These are phyloP conservation scores for Drosophila meridiana DNA, from an alignment of 2,888 invertebrate genomes.

Conservation along the genomic window DNA sequence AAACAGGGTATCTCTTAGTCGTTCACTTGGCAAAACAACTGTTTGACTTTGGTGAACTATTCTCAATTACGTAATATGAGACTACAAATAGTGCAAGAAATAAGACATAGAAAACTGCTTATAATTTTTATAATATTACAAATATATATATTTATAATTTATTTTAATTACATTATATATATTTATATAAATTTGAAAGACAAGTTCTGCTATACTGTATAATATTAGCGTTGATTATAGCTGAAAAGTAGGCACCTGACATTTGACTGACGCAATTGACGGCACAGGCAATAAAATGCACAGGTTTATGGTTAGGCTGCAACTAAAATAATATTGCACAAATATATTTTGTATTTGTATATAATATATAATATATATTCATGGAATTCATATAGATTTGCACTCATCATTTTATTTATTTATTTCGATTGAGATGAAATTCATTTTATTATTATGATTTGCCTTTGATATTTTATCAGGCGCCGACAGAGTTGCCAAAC, in stretches of 20 bases:
- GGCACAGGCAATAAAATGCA: constrained; percentile 38
- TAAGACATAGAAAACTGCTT: neutral
- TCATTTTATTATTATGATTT: constrained; percentile 31
- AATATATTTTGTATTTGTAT: neutral
- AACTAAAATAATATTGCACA: constrained; percentile 12
- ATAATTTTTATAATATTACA: constrained; percentile 1
- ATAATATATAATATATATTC: constrained; percentile 7
- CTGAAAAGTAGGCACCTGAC: constrained; percentile 15
- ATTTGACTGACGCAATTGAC: constrained; percentile 26
- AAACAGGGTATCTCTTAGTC: constrained; percentile 1
- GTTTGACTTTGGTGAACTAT: constrained; percentile 28
- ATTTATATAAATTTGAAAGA: constrained; percentile 5
- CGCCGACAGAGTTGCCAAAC: constrained; percentile 24
- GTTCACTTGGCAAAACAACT: neutral
- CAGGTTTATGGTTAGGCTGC: constrained; percentile 38
- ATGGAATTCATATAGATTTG: constrained; percentile 2
- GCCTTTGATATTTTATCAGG: constrained; percentile 45
- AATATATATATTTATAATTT: constrained; percentile 3
- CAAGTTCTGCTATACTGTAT: neutral
- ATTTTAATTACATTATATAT: constrained; percentile 8
- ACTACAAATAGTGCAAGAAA: constrained; percentile 39
- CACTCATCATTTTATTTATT: constrained; percentile 21
- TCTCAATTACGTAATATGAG: constrained; percentile 36
- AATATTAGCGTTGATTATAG: constrained; percentile 28
- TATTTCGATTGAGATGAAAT: constrained; percentile 31